phyloP scores from a whole-genome alignment of 1,140 invertebrate species.

The Orchestia grillus region DNA sequence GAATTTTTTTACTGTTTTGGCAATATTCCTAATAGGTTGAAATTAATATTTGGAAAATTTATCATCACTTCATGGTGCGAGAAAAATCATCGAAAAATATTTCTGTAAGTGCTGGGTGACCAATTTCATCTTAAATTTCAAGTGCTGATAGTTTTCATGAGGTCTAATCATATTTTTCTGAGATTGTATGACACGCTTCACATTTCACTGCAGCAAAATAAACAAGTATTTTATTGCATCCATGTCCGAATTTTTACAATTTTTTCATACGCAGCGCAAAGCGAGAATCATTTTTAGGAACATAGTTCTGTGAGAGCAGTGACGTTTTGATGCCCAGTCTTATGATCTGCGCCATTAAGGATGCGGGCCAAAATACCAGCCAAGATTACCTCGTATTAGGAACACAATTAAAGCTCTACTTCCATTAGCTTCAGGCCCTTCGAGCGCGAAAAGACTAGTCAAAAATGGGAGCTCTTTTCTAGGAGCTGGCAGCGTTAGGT shows the following conservation, averaged over 20 bases:
- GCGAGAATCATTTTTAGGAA: background rate
- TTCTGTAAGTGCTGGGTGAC: background rate
- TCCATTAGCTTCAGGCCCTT: constrained; percentile 44
- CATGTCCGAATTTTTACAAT: background rate
- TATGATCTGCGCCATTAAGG: constrained; percentile 4
- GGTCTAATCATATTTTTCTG: background rate
- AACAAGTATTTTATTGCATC: background rate
- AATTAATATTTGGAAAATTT: too few species aligned
- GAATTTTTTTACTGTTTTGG: too few species aligned
- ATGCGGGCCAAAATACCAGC: background rate
- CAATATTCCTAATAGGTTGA: too few species aligned
- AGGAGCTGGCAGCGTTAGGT: background rate
- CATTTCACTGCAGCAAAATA: background rate
- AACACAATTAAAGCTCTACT: constrained; percentile 52
- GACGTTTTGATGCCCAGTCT: background rate
- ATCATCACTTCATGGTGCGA: background rate
- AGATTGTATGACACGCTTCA: background rate
- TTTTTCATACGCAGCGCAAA: background rate
- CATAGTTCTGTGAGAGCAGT: background rate
- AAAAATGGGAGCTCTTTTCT: background rate
- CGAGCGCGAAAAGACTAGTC: background rate
- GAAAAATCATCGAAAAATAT: background rate
- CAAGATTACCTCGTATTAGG: constrained; percentile 25
- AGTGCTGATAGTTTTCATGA: background rate
- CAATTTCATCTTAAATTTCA: background rate